Evolutionary conservation across 2,888 invertebrate genomes (phyloP).

Genomic region (Drosophila mettleri): DNA sequence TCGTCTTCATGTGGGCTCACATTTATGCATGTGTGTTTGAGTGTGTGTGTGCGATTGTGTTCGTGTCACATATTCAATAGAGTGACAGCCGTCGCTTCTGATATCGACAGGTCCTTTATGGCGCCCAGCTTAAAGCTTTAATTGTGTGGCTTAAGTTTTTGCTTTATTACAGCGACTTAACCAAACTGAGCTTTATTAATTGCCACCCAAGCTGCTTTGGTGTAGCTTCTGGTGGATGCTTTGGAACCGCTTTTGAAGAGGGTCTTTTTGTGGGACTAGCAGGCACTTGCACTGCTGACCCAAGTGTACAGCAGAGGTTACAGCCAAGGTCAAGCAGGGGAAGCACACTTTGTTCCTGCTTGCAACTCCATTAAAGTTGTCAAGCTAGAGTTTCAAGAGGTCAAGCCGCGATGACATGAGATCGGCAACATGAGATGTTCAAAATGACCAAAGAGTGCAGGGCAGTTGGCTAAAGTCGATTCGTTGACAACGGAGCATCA

Average conservation of each 20-base stretch:
- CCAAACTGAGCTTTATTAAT: constrained; percentile 72
- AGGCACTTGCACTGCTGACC: constrained; percentile 33
- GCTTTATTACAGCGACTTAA: constrained; percentile 70
- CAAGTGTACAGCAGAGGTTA: constrained; percentile 41
- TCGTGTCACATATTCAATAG: constrained; percentile 39
- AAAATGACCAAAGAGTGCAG: background rate
- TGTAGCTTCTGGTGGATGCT: constrained; percentile 14
- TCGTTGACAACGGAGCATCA: background rate
- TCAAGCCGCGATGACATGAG: constrained; percentile 62
- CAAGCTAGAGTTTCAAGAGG: constrained; percentile 37
- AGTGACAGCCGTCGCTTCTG: constrained; percentile 50
- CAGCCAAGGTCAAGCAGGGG: constrained; percentile 51
- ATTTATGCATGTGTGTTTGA: constrained; percentile 30
- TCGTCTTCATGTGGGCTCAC: constrained; percentile 33
- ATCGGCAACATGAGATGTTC: constrained; percentile 27
- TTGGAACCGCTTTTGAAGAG: constrained; percentile 36
- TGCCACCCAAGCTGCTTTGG: constrained; percentile 47
- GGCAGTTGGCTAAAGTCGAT: background rate
- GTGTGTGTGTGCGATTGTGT: constrained; percentile 15
- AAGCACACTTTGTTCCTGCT: constrained; percentile 1
- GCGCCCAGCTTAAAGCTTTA: constrained; percentile 58
- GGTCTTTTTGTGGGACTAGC: constrained; percentile 25
- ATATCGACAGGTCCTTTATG: constrained; percentile 41
- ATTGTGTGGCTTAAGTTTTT: constrained; percentile 74
- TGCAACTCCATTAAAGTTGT: constrained; percentile 16